A percentile compares a stretch with the other conserved stretches of the same genome.
These are phyloP conservation scores for Drosophila recens DNA, from an alignment of 2,888 invertebrate species.

Conservation along the genomic window DNA sequence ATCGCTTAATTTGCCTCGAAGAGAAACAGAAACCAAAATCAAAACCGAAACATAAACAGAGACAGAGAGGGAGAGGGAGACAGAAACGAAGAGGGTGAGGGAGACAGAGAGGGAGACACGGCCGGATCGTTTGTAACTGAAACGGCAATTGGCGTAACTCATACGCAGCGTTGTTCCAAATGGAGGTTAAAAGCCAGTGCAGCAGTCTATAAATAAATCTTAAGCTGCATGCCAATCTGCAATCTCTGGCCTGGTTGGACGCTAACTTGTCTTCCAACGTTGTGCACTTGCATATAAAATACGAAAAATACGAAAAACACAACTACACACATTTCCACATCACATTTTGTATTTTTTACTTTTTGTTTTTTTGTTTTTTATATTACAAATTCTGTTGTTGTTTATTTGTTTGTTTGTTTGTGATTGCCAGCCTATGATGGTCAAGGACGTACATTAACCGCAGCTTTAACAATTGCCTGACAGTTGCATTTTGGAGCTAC, in stretches of 20 bases:
- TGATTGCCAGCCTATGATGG: slow-evolving; percentile 55
- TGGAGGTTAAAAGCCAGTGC: slow-evolving; percentile 75
- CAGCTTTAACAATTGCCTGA: background rate
- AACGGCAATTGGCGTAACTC: slow-evolving; percentile 63
- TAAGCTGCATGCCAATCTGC: slow-evolving; percentile 44
- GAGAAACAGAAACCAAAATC: slow-evolving; percentile 3
- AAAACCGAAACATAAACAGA: background rate
- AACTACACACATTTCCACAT: slow-evolving; percentile 23
- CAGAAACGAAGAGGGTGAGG: background rate
- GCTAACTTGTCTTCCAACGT: background rate
- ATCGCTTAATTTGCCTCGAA: slow-evolving; percentile 27
- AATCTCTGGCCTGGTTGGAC: slow-evolving; percentile 15
- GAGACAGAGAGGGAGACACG: slow-evolving; percentile 25
- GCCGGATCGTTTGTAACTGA: slow-evolving; percentile 40
- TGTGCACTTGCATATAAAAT: slow-evolving; percentile 47
- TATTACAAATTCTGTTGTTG: slow-evolving; percentile 40
- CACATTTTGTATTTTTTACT: background rate
- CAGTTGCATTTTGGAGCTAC: slow-evolving; percentile 31
- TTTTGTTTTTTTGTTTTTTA: slow-evolving; percentile 5
- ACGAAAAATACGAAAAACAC: background rate
- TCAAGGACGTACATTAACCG: slow-evolving; percentile 73
- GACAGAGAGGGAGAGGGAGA: background rate
- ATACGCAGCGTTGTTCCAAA: slow-evolving; percentile 74
- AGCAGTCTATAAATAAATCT: slow-evolving; percentile 74
- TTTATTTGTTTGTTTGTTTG: slow-evolving; percentile 14